Conservation (phyloP, 1,140 invertebrate genomes). For the Hycleus cichorii region DNA sequence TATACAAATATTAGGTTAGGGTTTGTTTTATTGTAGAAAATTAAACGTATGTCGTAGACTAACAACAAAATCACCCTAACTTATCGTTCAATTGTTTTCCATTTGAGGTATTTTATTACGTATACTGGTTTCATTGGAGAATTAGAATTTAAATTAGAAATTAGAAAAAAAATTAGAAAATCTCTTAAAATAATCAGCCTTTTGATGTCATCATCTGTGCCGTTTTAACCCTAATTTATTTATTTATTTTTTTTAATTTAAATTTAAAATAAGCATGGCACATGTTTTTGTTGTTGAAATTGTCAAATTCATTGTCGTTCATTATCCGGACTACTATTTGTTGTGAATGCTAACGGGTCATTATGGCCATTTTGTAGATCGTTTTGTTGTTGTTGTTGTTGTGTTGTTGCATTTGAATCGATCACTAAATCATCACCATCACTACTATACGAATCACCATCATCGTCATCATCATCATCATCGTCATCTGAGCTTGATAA, state of each 20-base stretch:
- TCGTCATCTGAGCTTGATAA: slow-evolving; percentile 41
- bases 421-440: slow-evolving; percentile 40
- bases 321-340: slow-evolving; percentile 22
- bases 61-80: background rate
- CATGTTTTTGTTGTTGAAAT: slow-evolving; percentile 5
- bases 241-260: background rate
- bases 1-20: slow-evolving; percentile 15
- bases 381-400: slow-evolving; percentile 21
- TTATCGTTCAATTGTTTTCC: no score
- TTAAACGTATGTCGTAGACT: background rate
- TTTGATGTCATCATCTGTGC: slow-evolving; percentile 15
- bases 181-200: slow-evolving; percentile 21
- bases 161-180: slow-evolving; percentile 4
- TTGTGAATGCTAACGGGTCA: slow-evolving; percentile 23
- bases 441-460: slow-evolving; percentile 40
- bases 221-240: background rate
- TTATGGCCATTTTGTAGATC: slow-evolving; percentile 28
- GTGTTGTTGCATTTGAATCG: slow-evolving; percentile 28
- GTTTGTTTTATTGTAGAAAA: background rate
- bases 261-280: background rate
- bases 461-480: slow-evolving; percentile 28
- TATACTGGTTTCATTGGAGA: slow-evolving; percentile 35
- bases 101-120: slow-evolving; percentile 41
- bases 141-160: background rate
- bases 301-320: slow-evolving; percentile 7